These are phyloP conservation scores for Sycophila texana DNA, from an alignment of 2,888 invertebrate genomes.

Conservation along the genomic window DNA sequence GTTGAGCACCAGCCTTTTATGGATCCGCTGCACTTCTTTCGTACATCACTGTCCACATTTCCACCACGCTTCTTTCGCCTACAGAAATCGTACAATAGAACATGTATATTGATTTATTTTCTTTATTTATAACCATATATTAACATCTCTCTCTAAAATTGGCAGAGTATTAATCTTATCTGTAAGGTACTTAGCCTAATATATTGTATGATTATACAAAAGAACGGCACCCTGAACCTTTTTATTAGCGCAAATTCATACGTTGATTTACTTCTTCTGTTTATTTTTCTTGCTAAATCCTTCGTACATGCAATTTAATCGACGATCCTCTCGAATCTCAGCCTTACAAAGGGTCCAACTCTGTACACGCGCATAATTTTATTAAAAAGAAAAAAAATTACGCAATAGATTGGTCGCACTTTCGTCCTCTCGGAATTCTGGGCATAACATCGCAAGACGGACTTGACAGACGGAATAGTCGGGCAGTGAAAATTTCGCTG, in stretches of 20 bases:
- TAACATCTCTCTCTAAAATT: conserved; percentile 60
- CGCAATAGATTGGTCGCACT: too few relatives aligned
- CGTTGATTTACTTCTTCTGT: background rate
- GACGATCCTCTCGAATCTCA: too few relatives aligned
- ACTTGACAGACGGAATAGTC: conserved; percentile 49
- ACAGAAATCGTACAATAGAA: conserved; percentile 47
- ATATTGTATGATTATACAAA: conserved; percentile 47
- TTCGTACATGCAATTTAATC: background rate
- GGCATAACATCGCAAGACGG: conserved; percentile 36
- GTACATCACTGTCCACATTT: conserved; percentile 1
- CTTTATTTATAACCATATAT: conserved; percentile 59
- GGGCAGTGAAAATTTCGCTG: background rate
- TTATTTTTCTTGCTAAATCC: conserved; percentile 40
- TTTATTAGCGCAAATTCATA: conserved; percentile 42
- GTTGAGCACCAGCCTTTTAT: conserved; percentile 56
- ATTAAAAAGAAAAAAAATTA: background rate
- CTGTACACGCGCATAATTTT: conserved; percentile 23
- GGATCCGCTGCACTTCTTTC: conserved; percentile 35
- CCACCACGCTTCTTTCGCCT: conserved; percentile 27
- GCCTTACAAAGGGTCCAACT: background rate
- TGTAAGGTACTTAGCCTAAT: conserved; percentile 49
- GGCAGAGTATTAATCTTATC: conserved; percentile 46
- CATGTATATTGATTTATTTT: conserved; percentile 47
- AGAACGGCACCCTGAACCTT: conserved; percentile 61
- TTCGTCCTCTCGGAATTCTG: background rate